A percentile compares a stretch with the other conserved stretches of the same genome.
These are phyloP conservation scores for Colinus virginianus DNA, from an alignment of 2,113 vertebrate genomes.

Conservation along the genomic window DNA sequence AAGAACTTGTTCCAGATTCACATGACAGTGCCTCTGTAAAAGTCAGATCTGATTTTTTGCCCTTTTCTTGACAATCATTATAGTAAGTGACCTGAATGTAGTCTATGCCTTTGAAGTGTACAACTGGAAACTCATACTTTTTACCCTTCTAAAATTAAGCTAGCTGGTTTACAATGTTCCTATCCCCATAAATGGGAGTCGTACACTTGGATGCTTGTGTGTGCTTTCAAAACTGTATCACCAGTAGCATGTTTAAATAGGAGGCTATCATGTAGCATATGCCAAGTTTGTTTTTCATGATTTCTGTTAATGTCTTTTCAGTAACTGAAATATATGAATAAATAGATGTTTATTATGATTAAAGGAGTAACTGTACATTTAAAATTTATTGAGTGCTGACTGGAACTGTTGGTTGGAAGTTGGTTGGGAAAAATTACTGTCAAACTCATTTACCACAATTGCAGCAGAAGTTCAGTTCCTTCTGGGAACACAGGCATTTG, in stretches of 20 bases:
- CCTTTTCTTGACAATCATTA: constrained; percentile 73
- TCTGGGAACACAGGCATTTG: constrained; percentile 77
- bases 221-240: neutral
- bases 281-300: constrained; percentile 25
- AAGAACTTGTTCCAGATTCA: constrained; percentile 72
- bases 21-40: constrained; percentile 69
- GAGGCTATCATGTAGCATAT: neutral
- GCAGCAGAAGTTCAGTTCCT: constrained; percentile 75
- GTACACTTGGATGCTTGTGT: neutral
- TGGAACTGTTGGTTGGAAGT: constrained; percentile 72
- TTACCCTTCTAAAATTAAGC: constrained; percentile 16
- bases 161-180: neutral
- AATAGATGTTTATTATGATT: constrained; percentile 58
- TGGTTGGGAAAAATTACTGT: constrained; percentile 78
- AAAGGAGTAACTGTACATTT: constrained; percentile 38
- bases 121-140: constrained; percentile 27
- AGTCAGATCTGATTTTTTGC: constrained; percentile 77
- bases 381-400: constrained; percentile 73
- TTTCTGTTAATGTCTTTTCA: constrained; percentile 65
- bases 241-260: neutral
- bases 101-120: constrained; percentile 64
- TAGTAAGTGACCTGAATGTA: constrained; percentile 71
- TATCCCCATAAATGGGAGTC: neutral
- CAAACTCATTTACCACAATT: constrained; percentile 75
- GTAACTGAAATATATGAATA: constrained; percentile 50